A percentile compares a stretch with the other conserved stretches of the same genome.
Conservation (phyloP, 2,113 vertebrate genomes). For the Tympanuchus pallidicinctus region DNA sequence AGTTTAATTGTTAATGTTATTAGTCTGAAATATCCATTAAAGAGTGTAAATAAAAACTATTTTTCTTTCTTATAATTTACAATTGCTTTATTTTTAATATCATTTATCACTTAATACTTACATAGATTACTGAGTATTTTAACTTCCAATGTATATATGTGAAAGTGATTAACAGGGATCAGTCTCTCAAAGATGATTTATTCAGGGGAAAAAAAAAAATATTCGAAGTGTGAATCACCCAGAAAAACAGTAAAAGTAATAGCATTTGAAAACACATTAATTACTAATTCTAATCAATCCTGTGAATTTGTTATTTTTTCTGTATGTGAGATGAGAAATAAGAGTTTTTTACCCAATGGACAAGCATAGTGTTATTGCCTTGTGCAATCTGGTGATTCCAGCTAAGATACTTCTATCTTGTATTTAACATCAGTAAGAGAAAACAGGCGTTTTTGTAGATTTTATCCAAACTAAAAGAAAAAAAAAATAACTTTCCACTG, state of each 20-base stretch:
- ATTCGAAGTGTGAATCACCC: background rate
- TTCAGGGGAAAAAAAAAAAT: background rate
- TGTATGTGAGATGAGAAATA: background rate
- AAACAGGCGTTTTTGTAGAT: background rate
- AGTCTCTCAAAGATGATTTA: background rate
- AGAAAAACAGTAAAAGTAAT: background rate
- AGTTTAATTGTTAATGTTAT: background rate
- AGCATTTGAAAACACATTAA: background rate
- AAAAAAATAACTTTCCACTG: background rate
- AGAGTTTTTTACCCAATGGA: background rate
- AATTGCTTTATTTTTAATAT: background rate
- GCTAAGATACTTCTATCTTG: background rate
- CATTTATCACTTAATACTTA: background rate
- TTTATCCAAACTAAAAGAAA: background rate
- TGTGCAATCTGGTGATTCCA: background rate
- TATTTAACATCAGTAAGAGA: background rate
- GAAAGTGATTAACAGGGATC: background rate
- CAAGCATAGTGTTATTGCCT: background rate
- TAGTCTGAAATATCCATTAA: background rate
- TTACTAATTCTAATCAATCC: background rate
- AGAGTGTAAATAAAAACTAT: background rate
- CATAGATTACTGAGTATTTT: background rate
- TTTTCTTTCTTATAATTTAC: background rate
- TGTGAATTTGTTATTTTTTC: background rate
- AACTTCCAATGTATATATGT: fast-evolving